Evolutionary conservation across 1,140 invertebrate genomes (phyloP).

Genomic region (Bombus superbus): DNA sequence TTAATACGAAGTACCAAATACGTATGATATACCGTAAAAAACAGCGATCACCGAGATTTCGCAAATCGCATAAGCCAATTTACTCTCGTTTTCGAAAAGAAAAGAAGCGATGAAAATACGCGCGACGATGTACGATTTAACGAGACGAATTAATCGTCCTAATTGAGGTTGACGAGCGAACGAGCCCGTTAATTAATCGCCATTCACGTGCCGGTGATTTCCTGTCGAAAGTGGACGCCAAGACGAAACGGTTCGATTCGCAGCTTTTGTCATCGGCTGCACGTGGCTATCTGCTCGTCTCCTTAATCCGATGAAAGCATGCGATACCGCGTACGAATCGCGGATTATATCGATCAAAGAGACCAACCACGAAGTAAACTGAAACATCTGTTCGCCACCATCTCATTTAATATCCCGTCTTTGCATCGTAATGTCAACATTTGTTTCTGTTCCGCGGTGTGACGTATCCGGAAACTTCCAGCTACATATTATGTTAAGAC

Average conservation of each 20-base stretch:
- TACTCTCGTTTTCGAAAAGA: no score
- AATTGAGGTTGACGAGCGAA: slow-evolving; percentile 16
- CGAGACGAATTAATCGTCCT: slow-evolving; percentile 31
- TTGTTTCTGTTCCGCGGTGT: not conserved
- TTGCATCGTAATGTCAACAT: slow-evolving; percentile 27
- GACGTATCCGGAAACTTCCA: not conserved
- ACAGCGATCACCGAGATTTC: no score
- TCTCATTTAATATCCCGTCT: not conserved
- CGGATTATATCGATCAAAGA: slow-evolving; percentile 58
- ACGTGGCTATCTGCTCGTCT: slow-evolving; percentile 5
- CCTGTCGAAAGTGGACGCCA: slow-evolving; percentile 27
- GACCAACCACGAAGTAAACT: not conserved
- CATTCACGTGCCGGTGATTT: slow-evolving; percentile 13
- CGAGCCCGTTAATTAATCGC: slow-evolving; percentile 24
- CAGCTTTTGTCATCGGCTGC: slow-evolving; percentile 1
- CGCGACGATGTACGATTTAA: not conserved
- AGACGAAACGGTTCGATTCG: slow-evolving; percentile 40
- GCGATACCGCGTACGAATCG: slow-evolving; percentile 52
- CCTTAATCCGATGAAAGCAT: slow-evolving; percentile 48
- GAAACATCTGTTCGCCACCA: slow-evolving; percentile 48
- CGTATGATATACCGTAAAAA: no score
- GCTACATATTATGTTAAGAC: not conserved
- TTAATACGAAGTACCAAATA: no score
- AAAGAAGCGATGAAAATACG: not conserved
- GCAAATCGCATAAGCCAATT: no score